Evolutionary conservation across 2,888 invertebrate genomes (phyloP).

Genomic region (Geotrupes spiniger): DNA sequence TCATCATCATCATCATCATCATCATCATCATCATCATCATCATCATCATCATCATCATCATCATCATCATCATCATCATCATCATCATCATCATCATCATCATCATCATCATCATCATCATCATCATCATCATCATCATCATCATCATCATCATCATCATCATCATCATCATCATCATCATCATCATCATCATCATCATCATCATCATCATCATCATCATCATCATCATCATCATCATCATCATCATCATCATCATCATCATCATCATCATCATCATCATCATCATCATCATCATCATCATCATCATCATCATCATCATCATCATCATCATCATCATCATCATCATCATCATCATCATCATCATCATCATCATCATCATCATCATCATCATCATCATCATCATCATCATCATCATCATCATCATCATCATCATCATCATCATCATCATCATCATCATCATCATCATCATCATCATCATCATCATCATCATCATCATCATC

Average conservation of each 20-base stretch:
- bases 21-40: not conserved
- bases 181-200: not conserved
- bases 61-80: not conserved
- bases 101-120: not conserved
- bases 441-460: not conserved
- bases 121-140: not conserved
- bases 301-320: no score
- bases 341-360: no score
- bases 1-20: not conserved
- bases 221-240: conserved; percentile 1
- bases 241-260: conserved; percentile 1
- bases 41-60: not conserved
- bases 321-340: no score
- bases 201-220: not conserved
- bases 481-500: not conserved
- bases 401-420: not conserved
- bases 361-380: no score
- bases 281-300: no score
- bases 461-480: not conserved
- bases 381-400: no score
- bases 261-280: no score
- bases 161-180: not conserved
- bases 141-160: not conserved
- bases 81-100: not conserved
- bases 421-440: not conserved